Conservation (phyloP, 2,113 vertebrate species). For the Gasterosteus nipponicus region DNA sequence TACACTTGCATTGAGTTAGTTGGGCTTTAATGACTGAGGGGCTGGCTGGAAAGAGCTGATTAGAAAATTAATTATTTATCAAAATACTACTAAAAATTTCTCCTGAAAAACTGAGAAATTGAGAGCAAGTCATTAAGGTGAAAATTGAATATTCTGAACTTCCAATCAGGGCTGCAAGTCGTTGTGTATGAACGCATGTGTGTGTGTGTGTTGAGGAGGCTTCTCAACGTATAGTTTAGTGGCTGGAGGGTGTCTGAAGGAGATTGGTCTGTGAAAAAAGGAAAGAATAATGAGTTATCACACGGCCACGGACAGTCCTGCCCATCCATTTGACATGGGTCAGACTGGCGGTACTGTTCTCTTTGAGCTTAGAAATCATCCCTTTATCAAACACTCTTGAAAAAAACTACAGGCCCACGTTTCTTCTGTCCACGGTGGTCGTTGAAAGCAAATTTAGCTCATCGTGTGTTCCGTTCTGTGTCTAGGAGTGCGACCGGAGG, state of each 20-base stretch:
- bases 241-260: neutral
- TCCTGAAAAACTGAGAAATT: slow-evolving; percentile 68
- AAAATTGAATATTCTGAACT: slow-evolving; percentile 61
- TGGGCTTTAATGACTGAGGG: slow-evolving; percentile 66
- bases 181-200: slow-evolving; percentile 2
- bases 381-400: neutral
- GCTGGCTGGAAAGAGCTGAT: slow-evolving; percentile 66
- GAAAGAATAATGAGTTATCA: neutral
- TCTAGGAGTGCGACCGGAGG: too few relatives aligned
- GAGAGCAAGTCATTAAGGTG: slow-evolving; percentile 65
- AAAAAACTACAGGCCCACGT: neutral
- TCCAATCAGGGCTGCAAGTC: slow-evolving; percentile 30
- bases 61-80: slow-evolving; percentile 81
- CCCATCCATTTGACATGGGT: too few relatives aligned
- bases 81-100: slow-evolving; percentile 76
- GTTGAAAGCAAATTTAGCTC: neutral
- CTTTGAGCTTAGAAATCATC: neutral
- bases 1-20: slow-evolving; percentile 60
- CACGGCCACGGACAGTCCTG: neutral
- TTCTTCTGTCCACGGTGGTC: neutral
- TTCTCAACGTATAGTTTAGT: neutral
- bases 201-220: neutral
- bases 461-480: neutral
- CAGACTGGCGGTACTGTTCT: neutral
- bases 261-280: neutral